Base-by-base conservation (phyloP, 2,797 vertebrate species). In the Labeo calbasu region DNA sequence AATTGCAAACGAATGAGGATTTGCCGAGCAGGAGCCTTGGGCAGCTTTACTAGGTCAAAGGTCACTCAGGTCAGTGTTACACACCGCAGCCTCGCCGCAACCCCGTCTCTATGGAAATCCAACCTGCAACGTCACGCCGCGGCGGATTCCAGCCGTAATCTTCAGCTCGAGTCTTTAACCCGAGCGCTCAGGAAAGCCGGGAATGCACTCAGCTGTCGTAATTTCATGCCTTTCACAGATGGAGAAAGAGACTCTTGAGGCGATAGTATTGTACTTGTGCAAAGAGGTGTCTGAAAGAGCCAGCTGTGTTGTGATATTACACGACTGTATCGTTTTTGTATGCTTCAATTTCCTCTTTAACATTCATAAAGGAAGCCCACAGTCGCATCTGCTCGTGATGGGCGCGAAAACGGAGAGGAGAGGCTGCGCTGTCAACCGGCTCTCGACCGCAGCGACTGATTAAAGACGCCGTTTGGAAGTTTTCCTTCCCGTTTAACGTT, bases 31-130 rank as follows among this genome's bases (percentile, higher is more conserved):
- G 77, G 87, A 87, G 92, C 93, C 93, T 89, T 91, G 89, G 93
- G 94, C 94, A 89, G 92, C 91, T 92, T 94, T 94, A 93, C 90
- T 92, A 92, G 93, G 94, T 92, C 93, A 94, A 85, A 93, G 94
- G 93, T 94, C 93, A 92, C 85, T 76, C 87, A 84, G 94, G 93
- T 95, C 94, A 95, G 92, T 94, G 94, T 95, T 94, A 93, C 95
- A 94, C 91, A 93, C 91, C 51, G 91, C 92, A 93, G 94, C 94
- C 93, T 94, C 91, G 90, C 91, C 93, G 95, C 94, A 94, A 93
- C 93, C 92, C 90, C 90, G 84, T 93, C 88, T 70, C 92, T 92
- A 93, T 92, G 90, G 91, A 95, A 94, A 94, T 93, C 93, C 92
- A 94, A 93, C 90, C 89, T 93, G 93, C 94, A 93, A 91, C 92